phyloP scores from a whole-genome alignment of 2,113 vertebrate genomes.

The Phalacrocorax pelagicus region DNA sequence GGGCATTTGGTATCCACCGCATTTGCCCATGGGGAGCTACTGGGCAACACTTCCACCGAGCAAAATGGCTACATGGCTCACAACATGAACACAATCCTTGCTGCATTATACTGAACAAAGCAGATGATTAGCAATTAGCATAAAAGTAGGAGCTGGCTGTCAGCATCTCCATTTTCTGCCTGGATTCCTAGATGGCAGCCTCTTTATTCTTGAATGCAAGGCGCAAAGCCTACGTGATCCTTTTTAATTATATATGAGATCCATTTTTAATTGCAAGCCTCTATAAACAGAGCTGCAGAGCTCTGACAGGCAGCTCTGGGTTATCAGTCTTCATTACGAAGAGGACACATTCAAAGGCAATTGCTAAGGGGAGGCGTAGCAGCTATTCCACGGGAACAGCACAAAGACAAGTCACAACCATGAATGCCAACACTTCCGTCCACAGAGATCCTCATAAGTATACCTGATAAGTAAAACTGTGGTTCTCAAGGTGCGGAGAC shows the following conservation, averaged over 20 bases:
- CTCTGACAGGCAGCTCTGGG: conserved; percentile 63
- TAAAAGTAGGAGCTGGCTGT: conserved; percentile 61
- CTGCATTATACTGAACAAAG: conserved; percentile 45
- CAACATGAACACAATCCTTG: conserved; percentile 5
- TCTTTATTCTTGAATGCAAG: conserved; percentile 62
- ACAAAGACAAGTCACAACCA: conserved; percentile 23
- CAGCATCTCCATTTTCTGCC: conserved; percentile 67
- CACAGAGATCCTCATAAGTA: background rate
- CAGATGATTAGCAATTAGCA: conserved; percentile 67
- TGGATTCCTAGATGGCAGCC: conserved; percentile 66
- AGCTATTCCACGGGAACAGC: background rate
- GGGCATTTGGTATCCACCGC: background rate
- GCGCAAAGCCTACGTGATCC: conserved; percentile 60
- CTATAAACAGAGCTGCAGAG: conserved; percentile 56
- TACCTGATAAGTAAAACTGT: background rate
- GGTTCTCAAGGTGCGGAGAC: background rate
- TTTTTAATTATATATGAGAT: conserved; percentile 72
- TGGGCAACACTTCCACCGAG: background rate
- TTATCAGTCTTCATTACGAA: conserved; percentile 65
- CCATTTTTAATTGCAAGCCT: conserved; percentile 68
- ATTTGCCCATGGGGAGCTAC: background rate
- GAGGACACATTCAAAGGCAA: conserved; percentile 58
- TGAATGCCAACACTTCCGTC: background rate
- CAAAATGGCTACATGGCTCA: conserved; percentile 3
- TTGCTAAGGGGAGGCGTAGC: conserved; percentile 18